phyloP scores from a whole-genome alignment of 2,888 invertebrate species.

The Ophioninae sp. region DNA sequence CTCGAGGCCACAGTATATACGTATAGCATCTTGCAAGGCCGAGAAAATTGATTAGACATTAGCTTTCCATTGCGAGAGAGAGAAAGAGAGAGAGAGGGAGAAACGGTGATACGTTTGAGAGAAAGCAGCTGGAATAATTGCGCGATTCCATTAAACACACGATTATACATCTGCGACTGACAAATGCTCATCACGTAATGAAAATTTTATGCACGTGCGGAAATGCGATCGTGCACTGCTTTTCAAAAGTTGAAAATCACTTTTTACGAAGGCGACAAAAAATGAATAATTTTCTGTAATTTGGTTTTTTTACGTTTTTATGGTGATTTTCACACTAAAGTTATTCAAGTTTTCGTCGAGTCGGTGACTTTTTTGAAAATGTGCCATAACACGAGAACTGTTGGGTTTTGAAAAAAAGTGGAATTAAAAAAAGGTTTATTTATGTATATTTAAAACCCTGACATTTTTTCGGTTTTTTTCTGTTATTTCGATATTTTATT shows the following conservation, averaged over 20 bases:
- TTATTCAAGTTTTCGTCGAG: not conserved
- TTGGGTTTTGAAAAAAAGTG: not conserved
- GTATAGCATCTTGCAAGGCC: conserved; percentile 35
- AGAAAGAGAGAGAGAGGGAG: not conserved
- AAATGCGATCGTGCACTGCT: not conserved
- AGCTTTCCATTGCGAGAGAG: conserved; percentile 63
- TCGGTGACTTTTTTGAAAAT: not conserved
- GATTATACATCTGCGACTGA: conserved; percentile 34
- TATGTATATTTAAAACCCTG: not conserved
- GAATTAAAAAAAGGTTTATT: not conserved
- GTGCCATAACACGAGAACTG: not conserved
- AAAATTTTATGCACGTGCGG: not conserved
- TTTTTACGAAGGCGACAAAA: not conserved
- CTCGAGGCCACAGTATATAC: conserved; percentile 47
- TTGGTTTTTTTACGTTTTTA: not conserved
- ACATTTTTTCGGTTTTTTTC: not conserved
- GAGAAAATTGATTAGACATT: conserved; percentile 67
- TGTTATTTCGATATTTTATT: not conserved
- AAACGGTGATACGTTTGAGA: conserved; percentile 46
- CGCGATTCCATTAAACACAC: conserved; percentile 46
- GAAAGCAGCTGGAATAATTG: conserved; percentile 64
- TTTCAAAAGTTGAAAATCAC: not conserved
- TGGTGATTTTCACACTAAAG: not conserved
- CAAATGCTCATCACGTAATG: not conserved
- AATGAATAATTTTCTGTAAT: not conserved